Evolutionary conservation across 2,797 vertebrate genomes (phyloP).

Genomic region (Molothrus ater): DNA sequence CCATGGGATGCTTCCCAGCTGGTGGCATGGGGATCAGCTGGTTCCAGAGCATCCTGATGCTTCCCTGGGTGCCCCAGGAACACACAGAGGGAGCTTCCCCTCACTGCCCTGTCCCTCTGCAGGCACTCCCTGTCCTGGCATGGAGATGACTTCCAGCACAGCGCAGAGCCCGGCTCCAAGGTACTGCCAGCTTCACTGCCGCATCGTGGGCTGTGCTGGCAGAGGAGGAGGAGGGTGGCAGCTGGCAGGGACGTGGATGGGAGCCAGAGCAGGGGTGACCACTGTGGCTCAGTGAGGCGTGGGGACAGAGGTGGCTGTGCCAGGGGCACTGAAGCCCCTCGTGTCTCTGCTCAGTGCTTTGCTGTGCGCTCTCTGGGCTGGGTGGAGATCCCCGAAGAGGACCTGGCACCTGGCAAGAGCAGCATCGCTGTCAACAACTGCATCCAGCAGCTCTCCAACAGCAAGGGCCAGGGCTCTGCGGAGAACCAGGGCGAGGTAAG

Average conservation of each 20-base stretch:
- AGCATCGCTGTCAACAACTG: conserved; percentile 93
- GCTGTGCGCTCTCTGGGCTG: conserved; percentile 92
- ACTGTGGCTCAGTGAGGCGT: accelerated
- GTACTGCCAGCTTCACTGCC: neutral
- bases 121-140: conserved; percentile 80
- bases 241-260: neutral
- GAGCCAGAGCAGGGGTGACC: neutral
- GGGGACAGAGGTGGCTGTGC: accelerated
- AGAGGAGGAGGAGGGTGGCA: neutral
- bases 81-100: accelerated
- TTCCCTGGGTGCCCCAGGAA: neutral
- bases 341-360: conserved; percentile 82
- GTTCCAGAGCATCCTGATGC: neutral
- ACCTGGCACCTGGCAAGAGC: conserved; percentile 92
- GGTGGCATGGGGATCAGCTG: neutral
- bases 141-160: conserved; percentile 76
- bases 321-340: neutral
- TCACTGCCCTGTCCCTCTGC: neutral
- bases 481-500: conserved; percentile 86
- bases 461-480: conserved; percentile 76
- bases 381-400: conserved; percentile 95
- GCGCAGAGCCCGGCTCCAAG: conserved; percentile 80
- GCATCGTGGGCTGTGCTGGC: neutral
- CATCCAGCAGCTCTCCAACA: conserved; percentile 94
- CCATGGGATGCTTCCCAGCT: neutral